These are phyloP conservation scores for Hipposideros armiger DNA, from an alignment of 2,113 vertebrate species.

Conservation along the genomic window DNA sequence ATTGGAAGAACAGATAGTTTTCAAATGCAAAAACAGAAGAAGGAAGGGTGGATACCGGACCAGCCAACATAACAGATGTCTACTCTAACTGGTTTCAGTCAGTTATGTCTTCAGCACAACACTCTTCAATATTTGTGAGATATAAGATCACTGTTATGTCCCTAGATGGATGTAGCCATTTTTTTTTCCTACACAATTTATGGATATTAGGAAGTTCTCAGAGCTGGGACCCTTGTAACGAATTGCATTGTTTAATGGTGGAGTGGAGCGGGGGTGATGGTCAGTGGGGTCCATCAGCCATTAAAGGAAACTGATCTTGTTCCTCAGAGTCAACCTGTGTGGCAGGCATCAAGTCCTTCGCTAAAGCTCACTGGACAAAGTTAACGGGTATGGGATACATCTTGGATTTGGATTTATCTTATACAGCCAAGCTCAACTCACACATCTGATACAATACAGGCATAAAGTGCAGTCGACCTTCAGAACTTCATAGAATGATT, in stretches of 20 bases:
- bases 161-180: not conserved
- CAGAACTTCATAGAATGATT: not conserved
- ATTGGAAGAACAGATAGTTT: not conserved
- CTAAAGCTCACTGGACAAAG: not conserved
- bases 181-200: not conserved
- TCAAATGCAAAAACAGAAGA: conserved; percentile 28
- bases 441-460: not conserved
- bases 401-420: not conserved
- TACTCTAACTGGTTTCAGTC: not conserved
- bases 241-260: not conserved
- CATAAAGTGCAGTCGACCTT: not conserved
- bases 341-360: not conserved
- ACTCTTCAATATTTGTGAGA: not conserved
- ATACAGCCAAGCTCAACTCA: not conserved
- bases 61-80: not conserved
- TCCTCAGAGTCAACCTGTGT: not conserved
- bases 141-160: not conserved
- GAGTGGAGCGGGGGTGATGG: not conserved
- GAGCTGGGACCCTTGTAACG: not conserved
- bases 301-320: not conserved
- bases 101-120: not conserved
- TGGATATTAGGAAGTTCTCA: not conserved
- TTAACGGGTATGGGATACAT: not conserved
- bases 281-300: not conserved
- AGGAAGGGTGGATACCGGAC: not conserved